These are phyloP conservation scores for Semnornis frantzii DNA, from an alignment of 2,113 vertebrate genomes.

Conservation along the genomic window DNA sequence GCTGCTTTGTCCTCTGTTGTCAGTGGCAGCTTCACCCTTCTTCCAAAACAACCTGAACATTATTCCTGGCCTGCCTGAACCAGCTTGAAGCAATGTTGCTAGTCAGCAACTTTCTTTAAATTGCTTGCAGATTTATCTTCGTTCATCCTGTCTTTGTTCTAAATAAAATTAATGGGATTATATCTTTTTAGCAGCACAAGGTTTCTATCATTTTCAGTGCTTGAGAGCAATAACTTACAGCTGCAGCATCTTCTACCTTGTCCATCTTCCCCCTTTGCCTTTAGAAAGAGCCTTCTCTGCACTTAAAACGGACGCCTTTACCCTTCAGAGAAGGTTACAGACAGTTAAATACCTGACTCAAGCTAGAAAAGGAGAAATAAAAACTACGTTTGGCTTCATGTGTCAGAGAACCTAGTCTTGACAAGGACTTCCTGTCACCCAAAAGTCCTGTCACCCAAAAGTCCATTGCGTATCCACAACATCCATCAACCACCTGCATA, in stretches of 20 bases:
- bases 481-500: not conserved
- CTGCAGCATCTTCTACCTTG: not conserved
- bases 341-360: not conserved
- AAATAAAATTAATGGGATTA: not conserved
- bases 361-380: not conserved
- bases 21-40: not conserved
- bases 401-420: not conserved
- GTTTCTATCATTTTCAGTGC: not conserved
- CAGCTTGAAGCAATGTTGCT: not conserved
- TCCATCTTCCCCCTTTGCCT: not conserved
- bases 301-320: not conserved
- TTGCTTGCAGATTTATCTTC: not conserved
- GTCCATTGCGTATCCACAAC: not conserved
- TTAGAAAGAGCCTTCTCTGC: not conserved
- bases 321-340: not conserved
- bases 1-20: not conserved
- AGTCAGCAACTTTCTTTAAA: not conserved
- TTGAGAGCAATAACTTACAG: not conserved
- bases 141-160: not conserved
- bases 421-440: not conserved
- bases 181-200: not conserved
- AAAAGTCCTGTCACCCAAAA: not conserved
- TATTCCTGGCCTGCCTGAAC: not conserved
- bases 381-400: not conserved
- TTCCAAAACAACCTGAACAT: not conserved